Evolutionary conservation across 2,888 invertebrate species (phyloP), one percentile per base, ranked within the genome.

Genomic region (Eucera pruinosa): DNA sequence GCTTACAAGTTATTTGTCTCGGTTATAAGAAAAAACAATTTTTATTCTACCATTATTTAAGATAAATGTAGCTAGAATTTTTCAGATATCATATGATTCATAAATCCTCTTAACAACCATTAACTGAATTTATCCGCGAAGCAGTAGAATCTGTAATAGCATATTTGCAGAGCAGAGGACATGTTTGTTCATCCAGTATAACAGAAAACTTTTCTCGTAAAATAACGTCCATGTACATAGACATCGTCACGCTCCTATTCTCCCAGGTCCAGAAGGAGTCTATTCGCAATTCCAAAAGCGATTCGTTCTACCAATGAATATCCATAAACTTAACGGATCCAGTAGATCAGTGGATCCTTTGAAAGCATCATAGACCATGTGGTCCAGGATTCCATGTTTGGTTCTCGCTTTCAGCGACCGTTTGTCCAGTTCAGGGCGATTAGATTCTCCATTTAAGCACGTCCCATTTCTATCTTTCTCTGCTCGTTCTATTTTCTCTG

Each of bases 281-380:
- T 25, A 30, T 23, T 41, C 36, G 65, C 68, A 73, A 76, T 78
- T 48, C 78, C 70, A 30, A 25, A 15, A 57, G 70, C 76, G 75
- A 81, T 84, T 73, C 79, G 80, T 84, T 66, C 74, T 43, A 43
- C 73, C 65, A 65, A 74, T 78, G 80, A 80, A 79, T 83, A 85
- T 84, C 84, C 81, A 81, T 83, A 84, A 81, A 64, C 67, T 60
- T 60, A 47, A 25, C 30, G 66, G 65, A 45, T 72, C 66, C 69
- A n/a, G 78, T 81, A 83, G 79, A 85, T 85, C 80, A 78, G 64
- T 70, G 52, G 45, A 36, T 47, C 73, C 66, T 57, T 74, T 69
- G 79, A 79, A 83, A 71, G 68, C 73, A 69, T 58, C 71, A 64
- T 81, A 81, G 79, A 83, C 80, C 78, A 43, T 58, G 52, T 72